Conservation (phyloP, 53 echinoderm and acorn worm species). For the Echinometra lucunter region DNA sequence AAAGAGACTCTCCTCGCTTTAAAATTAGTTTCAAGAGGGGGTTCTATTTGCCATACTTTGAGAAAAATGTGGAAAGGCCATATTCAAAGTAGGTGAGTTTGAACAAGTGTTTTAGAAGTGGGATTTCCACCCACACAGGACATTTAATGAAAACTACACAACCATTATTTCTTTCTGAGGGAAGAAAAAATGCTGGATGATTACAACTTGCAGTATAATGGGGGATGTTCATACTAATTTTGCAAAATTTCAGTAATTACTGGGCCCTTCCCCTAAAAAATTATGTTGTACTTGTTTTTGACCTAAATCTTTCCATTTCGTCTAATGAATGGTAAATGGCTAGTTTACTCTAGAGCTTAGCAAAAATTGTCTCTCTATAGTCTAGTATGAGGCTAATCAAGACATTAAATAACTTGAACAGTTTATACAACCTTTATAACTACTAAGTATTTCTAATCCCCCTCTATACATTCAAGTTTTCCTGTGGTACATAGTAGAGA, state of each 20-base stretch:
- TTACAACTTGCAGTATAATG: background rate
- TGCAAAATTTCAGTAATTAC: background rate
- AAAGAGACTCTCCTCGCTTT: background rate
- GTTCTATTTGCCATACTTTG: background rate
- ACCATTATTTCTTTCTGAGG: background rate
- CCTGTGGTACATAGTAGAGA: background rate
- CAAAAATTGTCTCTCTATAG: background rate
- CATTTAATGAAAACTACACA: background rate
- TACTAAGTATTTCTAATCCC: background rate
- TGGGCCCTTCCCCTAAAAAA: background rate
- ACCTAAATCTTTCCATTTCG: background rate
- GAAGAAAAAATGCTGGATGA: background rate
- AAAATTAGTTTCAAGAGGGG: background rate
- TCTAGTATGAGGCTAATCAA: conserved; percentile 3
- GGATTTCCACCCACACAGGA: background rate
- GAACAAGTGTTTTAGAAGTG: background rate
- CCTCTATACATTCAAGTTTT: background rate
- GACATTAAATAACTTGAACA: background rate
- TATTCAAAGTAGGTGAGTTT: background rate
- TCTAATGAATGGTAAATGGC: background rate
- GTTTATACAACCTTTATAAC: background rate
- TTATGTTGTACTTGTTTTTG: background rate
- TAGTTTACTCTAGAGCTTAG: background rate
- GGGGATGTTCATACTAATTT: no score
- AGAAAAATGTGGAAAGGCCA: background rate